These are phyloP conservation scores for Anguilla megastoma DNA, from an alignment of 2,797 vertebrate species.

Conservation along the genomic window DNA sequence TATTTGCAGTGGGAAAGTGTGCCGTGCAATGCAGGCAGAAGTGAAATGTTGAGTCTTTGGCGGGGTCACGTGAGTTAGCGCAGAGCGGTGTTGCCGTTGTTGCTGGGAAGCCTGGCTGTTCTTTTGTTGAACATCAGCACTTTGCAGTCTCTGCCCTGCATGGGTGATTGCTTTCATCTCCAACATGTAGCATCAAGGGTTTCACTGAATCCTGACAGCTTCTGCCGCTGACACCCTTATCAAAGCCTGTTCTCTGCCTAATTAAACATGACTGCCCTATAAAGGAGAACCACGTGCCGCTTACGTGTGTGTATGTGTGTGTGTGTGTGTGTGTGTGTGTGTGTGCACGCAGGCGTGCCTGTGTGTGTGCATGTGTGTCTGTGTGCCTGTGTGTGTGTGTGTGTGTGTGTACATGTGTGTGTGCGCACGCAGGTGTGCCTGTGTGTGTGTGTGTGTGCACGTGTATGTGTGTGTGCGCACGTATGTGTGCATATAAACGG, in stretches of 20 bases:
- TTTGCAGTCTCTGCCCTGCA: neutral
- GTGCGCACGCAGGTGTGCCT: neutral
- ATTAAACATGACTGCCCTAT: conserved; percentile 2
- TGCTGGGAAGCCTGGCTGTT: neutral
- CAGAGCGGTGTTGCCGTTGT: neutral
- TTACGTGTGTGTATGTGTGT: neutral
- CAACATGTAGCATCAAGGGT: neutral
- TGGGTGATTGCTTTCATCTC: neutral
- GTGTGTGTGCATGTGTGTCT: neutral
- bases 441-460: neutral
- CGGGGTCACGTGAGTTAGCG: neutral
- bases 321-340: neutral
- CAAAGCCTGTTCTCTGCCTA: neutral
- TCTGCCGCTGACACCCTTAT: neutral
- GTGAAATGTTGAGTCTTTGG: neutral
- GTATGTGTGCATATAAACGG: neutral
- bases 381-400: neutral
- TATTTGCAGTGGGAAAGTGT: neutral
- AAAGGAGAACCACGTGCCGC: neutral
- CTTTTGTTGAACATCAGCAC: neutral
- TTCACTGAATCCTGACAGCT: neutral
- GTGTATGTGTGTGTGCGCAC: neutral
- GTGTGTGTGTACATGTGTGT: neutral
- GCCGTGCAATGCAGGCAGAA: neutral
- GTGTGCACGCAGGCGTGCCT: neutral